A percentile compares a stretch with the other conserved stretches of the same genome.
Conservation (phyloP, 92 coral and sea anemone genomes). For the Epizoanthus illoricatus region DNA sequence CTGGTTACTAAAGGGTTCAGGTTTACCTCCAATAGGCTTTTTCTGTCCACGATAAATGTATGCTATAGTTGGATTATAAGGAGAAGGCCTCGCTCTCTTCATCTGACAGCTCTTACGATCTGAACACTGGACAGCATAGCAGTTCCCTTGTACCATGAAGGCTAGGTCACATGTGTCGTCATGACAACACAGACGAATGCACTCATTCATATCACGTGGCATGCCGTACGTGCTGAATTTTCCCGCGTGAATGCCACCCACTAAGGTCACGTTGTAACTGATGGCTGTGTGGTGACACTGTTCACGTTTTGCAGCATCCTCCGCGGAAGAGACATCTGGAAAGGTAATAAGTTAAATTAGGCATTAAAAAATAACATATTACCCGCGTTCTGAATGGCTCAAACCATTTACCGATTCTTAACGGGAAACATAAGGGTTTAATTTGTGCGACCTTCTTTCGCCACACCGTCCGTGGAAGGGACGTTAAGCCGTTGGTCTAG, state of each 20-base stretch:
- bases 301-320: slow-evolving; percentile 27
- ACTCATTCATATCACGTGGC: slow-evolving; percentile 70
- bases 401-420: too few relatives aligned
- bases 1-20: background rate
- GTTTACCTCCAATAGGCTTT: slow-evolving; percentile 76
- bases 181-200: slow-evolving; percentile 88
- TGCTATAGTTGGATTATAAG: slow-evolving; percentile 80
- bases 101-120: slow-evolving; percentile 71
- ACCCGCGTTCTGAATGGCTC: too few relatives aligned
- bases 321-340: slow-evolving; percentile 11
- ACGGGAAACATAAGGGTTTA: too few relatives aligned
- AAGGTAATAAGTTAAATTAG: background rate
- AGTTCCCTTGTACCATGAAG: slow-evolving; percentile 89
- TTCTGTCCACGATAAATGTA: slow-evolving; percentile 76
- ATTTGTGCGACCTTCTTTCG: too few relatives aligned
- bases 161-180: slow-evolving; percentile 89
- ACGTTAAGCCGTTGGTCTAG: too few relatives aligned
- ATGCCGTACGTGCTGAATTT: slow-evolving; percentile 83
- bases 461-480: too few relatives aligned
- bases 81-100: slow-evolving; percentile 81
- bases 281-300: slow-evolving; percentile 78
- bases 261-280: slow-evolving; percentile 83
- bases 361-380: background rate
- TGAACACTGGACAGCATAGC: slow-evolving; percentile 85
- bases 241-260: slow-evolving; percentile 91